Conservation (phyloP, 2,888 invertebrate species). For the Cylindroiulus punctatus region DNA sequence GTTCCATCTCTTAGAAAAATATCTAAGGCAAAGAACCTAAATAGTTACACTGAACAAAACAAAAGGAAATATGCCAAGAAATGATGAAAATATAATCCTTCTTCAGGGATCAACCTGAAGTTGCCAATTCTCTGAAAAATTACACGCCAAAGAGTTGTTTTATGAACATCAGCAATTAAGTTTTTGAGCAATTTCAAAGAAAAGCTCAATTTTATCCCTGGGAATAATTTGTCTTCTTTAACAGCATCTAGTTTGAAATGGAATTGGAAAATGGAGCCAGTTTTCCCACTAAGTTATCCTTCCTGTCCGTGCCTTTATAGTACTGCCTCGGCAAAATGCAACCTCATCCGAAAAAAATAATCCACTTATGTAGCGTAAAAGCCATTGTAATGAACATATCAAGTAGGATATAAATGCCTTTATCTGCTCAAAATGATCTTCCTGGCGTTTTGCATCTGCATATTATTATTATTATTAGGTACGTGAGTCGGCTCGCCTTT, state of each 20-base stretch:
- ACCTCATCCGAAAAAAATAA: constrained; percentile 39
- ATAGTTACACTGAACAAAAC: too few relatives aligned
- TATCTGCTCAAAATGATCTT: constrained; percentile 39
- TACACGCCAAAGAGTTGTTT: neutral
- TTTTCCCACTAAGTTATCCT: neutral
- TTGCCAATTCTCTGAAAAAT: neutral
- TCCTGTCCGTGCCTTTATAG: neutral
- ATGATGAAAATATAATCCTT: neutral
- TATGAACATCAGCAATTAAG: constrained; percentile 40
- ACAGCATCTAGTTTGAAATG: constrained; percentile 1
- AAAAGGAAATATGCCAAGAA: too few relatives aligned
- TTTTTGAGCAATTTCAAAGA: constrained; percentile 4
- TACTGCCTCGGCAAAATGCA: constrained; percentile 30
- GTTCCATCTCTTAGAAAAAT: neutral
- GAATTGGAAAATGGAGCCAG: neutral
- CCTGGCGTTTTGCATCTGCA: constrained; percentile 32
- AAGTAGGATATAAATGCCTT: constrained; percentile 47
- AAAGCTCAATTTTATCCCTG: constrained; percentile 35
- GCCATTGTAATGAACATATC: constrained; percentile 45
- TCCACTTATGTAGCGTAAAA: constrained; percentile 45
- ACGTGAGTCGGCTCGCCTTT: neutral
- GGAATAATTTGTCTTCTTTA: constrained; percentile 40
- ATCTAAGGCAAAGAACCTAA: neutral
- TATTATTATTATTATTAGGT: constrained; percentile 14
- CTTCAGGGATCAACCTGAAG: neutral